Base-by-base conservation (phyloP, 2,113 vertebrate species). In the Montifringilla adamsi region DNA sequence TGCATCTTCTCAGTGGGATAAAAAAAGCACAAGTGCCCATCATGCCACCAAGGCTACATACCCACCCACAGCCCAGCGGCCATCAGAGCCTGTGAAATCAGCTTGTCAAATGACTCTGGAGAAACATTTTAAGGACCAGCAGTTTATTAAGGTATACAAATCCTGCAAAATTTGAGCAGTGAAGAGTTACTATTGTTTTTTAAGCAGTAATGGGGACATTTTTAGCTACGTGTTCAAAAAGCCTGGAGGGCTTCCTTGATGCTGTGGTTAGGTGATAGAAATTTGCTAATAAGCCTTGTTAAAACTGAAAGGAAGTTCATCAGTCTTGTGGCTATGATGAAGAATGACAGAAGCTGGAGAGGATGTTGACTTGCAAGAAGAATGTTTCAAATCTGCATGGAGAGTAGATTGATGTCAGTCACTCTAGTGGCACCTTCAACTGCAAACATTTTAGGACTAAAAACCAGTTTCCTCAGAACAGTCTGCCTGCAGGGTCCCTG, bases 261-360 rank as follows among this genome's bases (percentile, higher is more conserved):
- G 24, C 22, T 30, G n/a, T 17, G 12, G 7, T 3, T 56, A 55
- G 41, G 12, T 1, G 2, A 0, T 33, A n/a, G n/a, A n/a, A n/a
- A n/a, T n/a, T n/a, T n/a, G n/a, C n/a, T n/a, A n/a, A n/a, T n/a
- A n/a, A n/a, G n/a, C n/a, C n/a, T n/a, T n/a, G n/a, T n/a, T n/a
- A n/a, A n/a, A n/a, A n/a, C n/a, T 35, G 21, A 19, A 47, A 24
- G 21, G 5, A 56, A 31, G 13, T 2, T 6, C 2, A 47, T 76
- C 14, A 27, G 1, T 60, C 21, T 28, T 35, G n/a, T 9, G 4
- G 24, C 11, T 27, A 26, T 8, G 16, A 39, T 12, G 28, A 67
- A 59, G 41, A 35, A 63, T 15, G 37, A 21, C 15, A 83, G 30
- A 78, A 87, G 81, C 37, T 63, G 11, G 21, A 41, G 28, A 31